Evolutionary conservation across 1,140 invertebrate species (phyloP), one percentile per base, ranked within the genome.

Genomic region (Drosophila kohkoa): DNA sequence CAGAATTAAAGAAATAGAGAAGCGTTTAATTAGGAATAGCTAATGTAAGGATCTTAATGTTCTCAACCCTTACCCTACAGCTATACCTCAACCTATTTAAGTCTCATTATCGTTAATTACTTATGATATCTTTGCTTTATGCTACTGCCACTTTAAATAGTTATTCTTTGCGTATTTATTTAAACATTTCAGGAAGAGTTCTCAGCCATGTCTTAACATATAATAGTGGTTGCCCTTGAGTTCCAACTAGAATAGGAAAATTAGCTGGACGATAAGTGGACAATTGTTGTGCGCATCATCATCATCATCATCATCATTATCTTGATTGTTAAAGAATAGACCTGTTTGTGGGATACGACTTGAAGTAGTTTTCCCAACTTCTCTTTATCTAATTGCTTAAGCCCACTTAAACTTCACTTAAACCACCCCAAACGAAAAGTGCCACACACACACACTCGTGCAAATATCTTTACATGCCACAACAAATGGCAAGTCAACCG

Each of bases 181-280:
- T 46, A 10, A 13, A 0, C n/a, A 48, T 49, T 57, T 51, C n/a
- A 25, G 15, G 13, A 60, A 52, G 10, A 10, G 43, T 69, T 69
- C 67, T 28, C 67, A 70, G 38, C 35, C 10, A 38, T 10, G 8
- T n/a, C n/a, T n/a, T n/a, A n/a, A 28, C 30, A n/a, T 4, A 6
- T 43, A 5, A n/a, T n/a, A 38, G 55, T 16, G 30, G 6, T 20
- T 57, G 16, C 25, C 45, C 13, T 51, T 60, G 58, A 66, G 45
- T 57, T 57, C 7, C 30, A 63, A 57, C 48, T 51, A 82, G 58
- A 70, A 25, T 15, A 25, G 1, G 32, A 32, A 58, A 81, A 85
- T 86, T 86, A 82, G 71, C 45, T 66, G 16, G 15, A 64, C 71
- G 82, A 67, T 87, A 86, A 86, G 75, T 87, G 82, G 82, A 69